A percentile compares a stretch with the other conserved stretches of the same genome.
Evolutionary conservation across 2,797 vertebrate genomes (phyloP).

Genomic region (Gadopsis bispinosus): DNA sequence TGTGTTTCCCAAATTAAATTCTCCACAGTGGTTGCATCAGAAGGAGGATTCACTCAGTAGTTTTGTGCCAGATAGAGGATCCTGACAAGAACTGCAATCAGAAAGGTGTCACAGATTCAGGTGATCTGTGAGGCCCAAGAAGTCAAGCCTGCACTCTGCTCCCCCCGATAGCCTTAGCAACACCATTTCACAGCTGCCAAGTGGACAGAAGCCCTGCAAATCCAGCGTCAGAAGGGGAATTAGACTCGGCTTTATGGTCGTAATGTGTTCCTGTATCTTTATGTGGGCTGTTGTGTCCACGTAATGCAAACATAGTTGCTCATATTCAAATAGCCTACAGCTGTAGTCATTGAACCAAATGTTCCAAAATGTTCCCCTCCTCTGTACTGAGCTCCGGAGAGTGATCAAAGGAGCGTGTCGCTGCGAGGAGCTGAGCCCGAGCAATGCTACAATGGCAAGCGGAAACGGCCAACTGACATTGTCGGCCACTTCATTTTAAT

Average conservation of each 20-base stretch:
- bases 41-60: constrained; percentile 60
- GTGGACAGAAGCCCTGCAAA: constrained; percentile 40
- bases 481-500: constrained; percentile 78
- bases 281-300: constrained; percentile 28
- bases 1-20: constrained; percentile 78
- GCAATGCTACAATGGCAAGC: constrained; percentile 26
- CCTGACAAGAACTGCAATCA: constrained; percentile 66
- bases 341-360: constrained; percentile 41
- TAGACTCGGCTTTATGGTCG: constrained; percentile 4
- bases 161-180: constrained; percentile 19
- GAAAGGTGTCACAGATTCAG: constrained; percentile 60
- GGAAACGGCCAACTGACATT: constrained; percentile 63
- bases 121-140: constrained; percentile 61
- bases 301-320: constrained; percentile 43
- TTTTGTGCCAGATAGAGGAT: constrained; percentile 64
- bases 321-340: constrained; percentile 51
- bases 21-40: constrained; percentile 69
- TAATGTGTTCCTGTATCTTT: constrained; percentile 22
- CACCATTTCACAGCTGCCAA: constrained; percentile 50
- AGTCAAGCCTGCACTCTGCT: constrained; percentile 25
- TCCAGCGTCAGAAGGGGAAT: constrained; percentile 19
- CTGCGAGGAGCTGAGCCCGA: constrained; percentile 34
- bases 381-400: constrained; percentile 50
- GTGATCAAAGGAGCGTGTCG: constrained; percentile 61
- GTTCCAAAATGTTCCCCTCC: constrained; percentile 37